Evolutionary conservation across 2,888 invertebrate genomes (phyloP), one percentile per base, ranked within the genome.

Genomic region (Stictocephala bisonia): DNA sequence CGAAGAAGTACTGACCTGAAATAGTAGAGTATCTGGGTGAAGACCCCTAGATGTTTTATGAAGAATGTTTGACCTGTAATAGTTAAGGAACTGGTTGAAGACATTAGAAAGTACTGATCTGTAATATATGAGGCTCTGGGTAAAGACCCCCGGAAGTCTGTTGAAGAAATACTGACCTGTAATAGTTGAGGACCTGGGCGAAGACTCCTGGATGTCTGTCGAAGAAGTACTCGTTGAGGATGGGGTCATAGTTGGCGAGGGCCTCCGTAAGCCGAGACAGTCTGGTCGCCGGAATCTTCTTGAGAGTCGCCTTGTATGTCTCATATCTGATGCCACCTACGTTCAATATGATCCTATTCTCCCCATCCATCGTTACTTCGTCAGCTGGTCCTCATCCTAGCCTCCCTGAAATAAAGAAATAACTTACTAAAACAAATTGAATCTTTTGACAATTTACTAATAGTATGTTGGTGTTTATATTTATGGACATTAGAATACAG

Each of bases 311-410:
- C 84, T 91, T 91, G 85, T 92, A 92, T 22, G 92, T 92, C 84
- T 80, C 80, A 81, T 87, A 93, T 85, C 94, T 90, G 84, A 96
- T 95, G 77, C 96, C 96, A 78, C 96, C 96, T 83, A 96, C 95
- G 87, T 96, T 96, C 83, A 96, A 88, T 84, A 96, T 94, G 82
- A 96, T 95, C 83, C 96, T 90, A 85, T 96, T 95, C 87, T 96
- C 96, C 79, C 94, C 92, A 89, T 95, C 94, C 93, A 93, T 93
- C 74, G 40, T 51, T 15, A 35, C 40, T 40, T 40, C 40, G 69
- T 69, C 69, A 69, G 35, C 69, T 69, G 24, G 53, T 26, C 69
- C 20, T 35, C 69, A 53, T 69, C 22, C 9, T 40, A 13, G 9
- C 15, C 15, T 13, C 31, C 56, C 51, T 51, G 50, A 50, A n/a